Evolutionary conservation across 2,888 invertebrate genomes (phyloP).

Genomic region (Epistrophella euchroma): DNA sequence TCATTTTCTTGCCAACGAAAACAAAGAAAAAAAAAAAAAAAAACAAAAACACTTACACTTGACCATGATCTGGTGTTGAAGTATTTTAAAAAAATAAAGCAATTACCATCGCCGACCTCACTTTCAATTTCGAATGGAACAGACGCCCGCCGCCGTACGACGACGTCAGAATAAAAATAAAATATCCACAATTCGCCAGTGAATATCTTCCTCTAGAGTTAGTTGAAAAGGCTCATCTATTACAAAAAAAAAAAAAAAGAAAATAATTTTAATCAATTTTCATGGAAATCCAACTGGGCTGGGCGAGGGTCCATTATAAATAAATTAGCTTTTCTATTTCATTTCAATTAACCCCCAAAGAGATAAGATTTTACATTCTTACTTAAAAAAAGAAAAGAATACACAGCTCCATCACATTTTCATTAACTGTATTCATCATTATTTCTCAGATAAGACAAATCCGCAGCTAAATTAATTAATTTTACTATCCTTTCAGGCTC

Average conservation of each 20-base stretch:
- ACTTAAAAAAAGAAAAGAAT: not conserved
- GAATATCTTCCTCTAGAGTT: conserved; percentile 6
- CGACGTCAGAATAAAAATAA: conserved; percentile 22
- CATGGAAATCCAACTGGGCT: not conserved
- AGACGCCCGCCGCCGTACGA: not conserved
- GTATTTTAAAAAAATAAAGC: conserved; percentile 47
- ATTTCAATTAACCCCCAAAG: conserved; percentile 49
- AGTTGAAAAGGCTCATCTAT: conserved; percentile 31
- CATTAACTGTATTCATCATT: not conserved
- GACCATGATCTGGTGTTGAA: conserved; percentile 57
- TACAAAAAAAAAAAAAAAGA: not conserved
- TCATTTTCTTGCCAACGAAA: conserved; percentile 17
- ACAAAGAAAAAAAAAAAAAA: conserved; percentile 7
- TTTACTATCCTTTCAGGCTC: conserved; percentile 84
- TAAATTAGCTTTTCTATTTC: conserved; percentile 63
- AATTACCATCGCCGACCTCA: conserved; percentile 33
- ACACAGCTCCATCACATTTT: conserved; percentile 1
- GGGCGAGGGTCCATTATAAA: not conserved
- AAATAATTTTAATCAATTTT: conserved; percentile 1
- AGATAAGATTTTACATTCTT: conserved; percentile 48
- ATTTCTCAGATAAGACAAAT: conserved; percentile 12
- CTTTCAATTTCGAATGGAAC: conserved; percentile 38
- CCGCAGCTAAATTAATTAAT: conserved; percentile 7
- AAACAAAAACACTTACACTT: conserved; percentile 31
- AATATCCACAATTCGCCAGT: conserved; percentile 4